These are phyloP conservation scores for Grammomys surdaster DNA, from an alignment of 2,113 vertebrate species.

Conservation along the genomic window DNA sequence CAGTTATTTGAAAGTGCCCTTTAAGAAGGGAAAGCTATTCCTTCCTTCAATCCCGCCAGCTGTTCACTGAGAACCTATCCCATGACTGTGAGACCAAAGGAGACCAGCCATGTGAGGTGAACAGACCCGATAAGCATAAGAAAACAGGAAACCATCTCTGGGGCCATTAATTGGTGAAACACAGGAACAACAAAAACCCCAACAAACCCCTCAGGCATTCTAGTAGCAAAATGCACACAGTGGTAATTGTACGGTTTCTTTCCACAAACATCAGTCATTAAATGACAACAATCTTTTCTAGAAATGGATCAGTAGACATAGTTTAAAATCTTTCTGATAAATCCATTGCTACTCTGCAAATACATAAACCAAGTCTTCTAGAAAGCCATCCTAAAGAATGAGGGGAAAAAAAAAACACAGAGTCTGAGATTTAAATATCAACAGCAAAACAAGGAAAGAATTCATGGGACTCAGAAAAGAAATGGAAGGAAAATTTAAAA, in stretches of 20 bases:
- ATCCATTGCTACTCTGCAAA: constrained; percentile 94
- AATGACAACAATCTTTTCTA: constrained; percentile 11
- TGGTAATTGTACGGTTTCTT: not conserved
- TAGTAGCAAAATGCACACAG: constrained; percentile 41
- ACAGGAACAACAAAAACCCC: not conserved
- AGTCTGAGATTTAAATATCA: not conserved
- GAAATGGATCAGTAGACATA: not conserved
- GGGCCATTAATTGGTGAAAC: not conserved
- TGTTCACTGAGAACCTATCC: not conserved
- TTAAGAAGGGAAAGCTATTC: not conserved
- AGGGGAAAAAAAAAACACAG: too few relatives aligned
- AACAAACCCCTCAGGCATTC: not conserved
- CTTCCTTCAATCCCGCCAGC: not conserved
- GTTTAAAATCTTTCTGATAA: constrained; percentile 92
- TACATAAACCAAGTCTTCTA: not conserved
- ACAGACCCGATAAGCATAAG: not conserved
- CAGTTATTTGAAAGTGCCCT: not conserved
- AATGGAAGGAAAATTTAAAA: not conserved
- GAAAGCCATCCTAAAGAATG: not conserved
- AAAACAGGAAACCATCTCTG: not conserved
- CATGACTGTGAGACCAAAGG: not conserved
- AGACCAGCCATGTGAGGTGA: not conserved
- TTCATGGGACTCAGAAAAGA: not conserved
- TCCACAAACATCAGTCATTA: not conserved
- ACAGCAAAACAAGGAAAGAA: not conserved